Conservation (phyloP, 2,888 invertebrate species). For the Euproctis similis region DNA sequence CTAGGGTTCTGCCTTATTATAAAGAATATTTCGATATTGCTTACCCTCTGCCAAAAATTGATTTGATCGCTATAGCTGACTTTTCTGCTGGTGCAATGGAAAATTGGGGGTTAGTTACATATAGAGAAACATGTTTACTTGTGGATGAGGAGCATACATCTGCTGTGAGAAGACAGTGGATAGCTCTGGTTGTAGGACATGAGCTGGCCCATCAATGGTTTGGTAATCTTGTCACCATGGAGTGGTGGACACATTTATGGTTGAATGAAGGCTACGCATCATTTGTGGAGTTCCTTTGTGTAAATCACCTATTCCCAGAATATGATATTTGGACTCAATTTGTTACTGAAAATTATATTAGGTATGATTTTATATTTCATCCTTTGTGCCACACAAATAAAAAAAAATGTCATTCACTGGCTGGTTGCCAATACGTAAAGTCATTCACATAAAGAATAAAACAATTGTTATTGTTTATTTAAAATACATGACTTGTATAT, state of each 20-base stretch:
- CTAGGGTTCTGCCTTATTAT: conserved; percentile 93
- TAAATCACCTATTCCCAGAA: conserved; percentile 93
- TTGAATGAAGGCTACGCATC: conserved; percentile 97
- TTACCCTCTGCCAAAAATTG: conserved; percentile 97
- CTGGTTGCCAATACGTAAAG: too few relatives aligned
- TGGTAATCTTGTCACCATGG: conserved; percentile 98
- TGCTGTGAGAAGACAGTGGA: conserved; percentile 86
- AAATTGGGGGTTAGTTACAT: conserved; percentile 97
- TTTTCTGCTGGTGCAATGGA: conserved; percentile 98
- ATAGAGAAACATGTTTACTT: conserved; percentile 91
- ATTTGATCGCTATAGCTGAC: conserved; percentile 96
- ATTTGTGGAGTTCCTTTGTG: conserved; percentile 96
- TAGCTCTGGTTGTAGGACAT: conserved; percentile 92
- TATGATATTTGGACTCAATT: conserved; percentile 98
- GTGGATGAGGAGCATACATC: conserved; percentile 95
- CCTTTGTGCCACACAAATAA: too few relatives aligned
- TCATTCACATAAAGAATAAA: too few relatives aligned
- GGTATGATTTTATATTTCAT: too few relatives aligned
- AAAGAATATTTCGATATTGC: conserved; percentile 96
- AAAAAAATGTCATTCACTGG: too few relatives aligned
- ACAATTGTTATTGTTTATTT: too few relatives aligned
- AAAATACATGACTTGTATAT: too few relatives aligned
- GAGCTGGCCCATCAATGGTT: conserved; percentile 99
- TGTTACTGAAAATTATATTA: conserved; percentile 89
- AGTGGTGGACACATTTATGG: conserved; percentile 99